Evolutionary conservation across 2,797 vertebrate genomes (phyloP).

Genomic region (Tokudaia tokunoshimensis): DNA sequence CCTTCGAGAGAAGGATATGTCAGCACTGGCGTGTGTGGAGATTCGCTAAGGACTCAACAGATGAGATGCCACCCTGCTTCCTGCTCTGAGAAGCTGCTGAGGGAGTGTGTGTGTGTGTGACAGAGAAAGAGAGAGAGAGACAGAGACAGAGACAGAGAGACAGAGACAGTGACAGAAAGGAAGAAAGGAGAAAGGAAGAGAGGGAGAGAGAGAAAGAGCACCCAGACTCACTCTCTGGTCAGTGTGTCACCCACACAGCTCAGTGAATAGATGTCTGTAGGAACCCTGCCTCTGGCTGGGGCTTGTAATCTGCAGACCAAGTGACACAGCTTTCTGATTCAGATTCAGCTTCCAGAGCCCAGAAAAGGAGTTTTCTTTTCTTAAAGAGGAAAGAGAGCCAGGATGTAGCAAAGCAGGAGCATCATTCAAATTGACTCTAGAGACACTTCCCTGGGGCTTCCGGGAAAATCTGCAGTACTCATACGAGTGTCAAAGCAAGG

Average conservation of each 20-base stretch:
- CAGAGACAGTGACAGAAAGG: no score
- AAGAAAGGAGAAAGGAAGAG: not conserved
- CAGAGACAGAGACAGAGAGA: no score
- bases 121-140: no score
- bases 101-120: not conserved
- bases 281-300: not conserved
- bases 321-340: not conserved
- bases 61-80: not conserved
- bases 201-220: not conserved
- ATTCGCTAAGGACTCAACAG: no score
- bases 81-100: not conserved
- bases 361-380: not conserved
- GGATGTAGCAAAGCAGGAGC: not conserved
- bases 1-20: accelerated
- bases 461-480: not conserved
- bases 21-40: not conserved
- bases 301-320: not conserved
- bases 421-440: accelerated
- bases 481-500: accelerated
- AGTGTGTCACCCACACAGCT: not conserved
- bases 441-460: not conserved
- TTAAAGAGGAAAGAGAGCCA: not conserved
- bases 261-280: not conserved
- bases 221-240: not conserved
- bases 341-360: not conserved